Conservation (phyloP, 2,797 vertebrate genomes). For the Anomalospiza imberbis region DNA sequence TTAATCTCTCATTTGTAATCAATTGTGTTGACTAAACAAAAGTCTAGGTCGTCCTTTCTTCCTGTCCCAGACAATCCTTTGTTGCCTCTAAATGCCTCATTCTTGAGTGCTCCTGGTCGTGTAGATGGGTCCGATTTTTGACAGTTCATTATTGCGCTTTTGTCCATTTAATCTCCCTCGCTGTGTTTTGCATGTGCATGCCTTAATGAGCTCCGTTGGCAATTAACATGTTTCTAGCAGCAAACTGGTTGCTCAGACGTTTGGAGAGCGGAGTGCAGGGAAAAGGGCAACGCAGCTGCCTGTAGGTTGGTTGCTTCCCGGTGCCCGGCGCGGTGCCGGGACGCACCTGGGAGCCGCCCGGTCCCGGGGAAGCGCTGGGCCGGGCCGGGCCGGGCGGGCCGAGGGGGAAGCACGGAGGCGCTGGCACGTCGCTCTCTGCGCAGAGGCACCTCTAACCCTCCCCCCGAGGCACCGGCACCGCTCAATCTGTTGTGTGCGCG, state of each 20-base stretch:
- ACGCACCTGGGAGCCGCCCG: conserved; percentile 61
- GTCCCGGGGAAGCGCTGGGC: background rate
- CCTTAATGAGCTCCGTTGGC: conserved; percentile 93
- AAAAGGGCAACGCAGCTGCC: conserved; percentile 92
- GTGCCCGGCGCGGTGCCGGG: conserved; percentile 1
- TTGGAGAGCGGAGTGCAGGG: conserved; percentile 85
- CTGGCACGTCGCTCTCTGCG: conserved; percentile 61
- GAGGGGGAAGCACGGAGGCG: conserved; percentile 43
- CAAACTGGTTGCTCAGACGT: conserved; percentile 94
- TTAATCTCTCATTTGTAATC: conserved; percentile 99
- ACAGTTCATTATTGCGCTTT: conserved; percentile 95
- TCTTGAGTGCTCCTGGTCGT: conserved; percentile 90
- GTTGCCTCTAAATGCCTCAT: conserved; percentile 93
- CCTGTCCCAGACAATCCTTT: conserved; percentile 94
- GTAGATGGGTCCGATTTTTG: conserved; percentile 93
- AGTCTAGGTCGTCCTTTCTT: conserved; percentile 96
- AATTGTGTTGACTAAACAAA: conserved; percentile 98
- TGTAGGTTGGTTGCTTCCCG: conserved; percentile 83
- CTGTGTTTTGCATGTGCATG: conserved; percentile 88
- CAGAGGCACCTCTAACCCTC: conserved; percentile 72
- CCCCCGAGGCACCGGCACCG: conserved; percentile 72
- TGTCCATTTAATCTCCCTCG: conserved; percentile 86
- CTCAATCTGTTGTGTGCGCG: conserved; percentile 78
- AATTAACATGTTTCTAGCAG: conserved; percentile 97
- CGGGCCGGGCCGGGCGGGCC: background rate